Evolutionary conservation across 2,888 invertebrate genomes (phyloP).

Genomic region (Andrena minutula): DNA sequence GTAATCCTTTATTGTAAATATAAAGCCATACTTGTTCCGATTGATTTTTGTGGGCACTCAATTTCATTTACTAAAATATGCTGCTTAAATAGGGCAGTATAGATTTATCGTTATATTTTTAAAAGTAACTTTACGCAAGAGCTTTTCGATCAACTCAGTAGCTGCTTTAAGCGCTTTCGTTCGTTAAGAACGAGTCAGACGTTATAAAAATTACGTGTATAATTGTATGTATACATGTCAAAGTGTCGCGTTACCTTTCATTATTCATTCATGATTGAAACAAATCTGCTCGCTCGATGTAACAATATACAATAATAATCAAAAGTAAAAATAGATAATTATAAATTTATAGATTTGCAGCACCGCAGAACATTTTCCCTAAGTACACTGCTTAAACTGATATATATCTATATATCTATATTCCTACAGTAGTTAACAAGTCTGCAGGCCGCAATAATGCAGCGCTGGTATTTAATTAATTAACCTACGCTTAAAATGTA

Average conservation of each 20-base stretch:
- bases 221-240: slow-evolving; percentile 13
- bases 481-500: slow-evolving; percentile 79
- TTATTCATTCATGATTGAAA: slow-evolving; percentile 21
- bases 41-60: neutral
- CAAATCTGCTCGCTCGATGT: slow-evolving; percentile 5
- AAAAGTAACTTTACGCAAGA: neutral
- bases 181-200: neutral
- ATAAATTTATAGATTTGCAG: slow-evolving; percentile 49
- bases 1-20: slow-evolving; percentile 24
- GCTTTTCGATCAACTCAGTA: neutral
- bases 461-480: slow-evolving; percentile 76
- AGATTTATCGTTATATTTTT: neutral
- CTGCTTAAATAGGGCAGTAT: slow-evolving; percentile 1
- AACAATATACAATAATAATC: slow-evolving; percentile 32
- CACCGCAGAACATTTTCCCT: slow-evolving; percentile 60
- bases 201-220: slow-evolving; percentile 10
- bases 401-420: slow-evolving; percentile 70
- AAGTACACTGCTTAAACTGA: slow-evolving; percentile 81
- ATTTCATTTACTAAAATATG: slow-evolving; percentile 5
- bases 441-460: slow-evolving; percentile 75
- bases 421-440: slow-evolving; percentile 84
- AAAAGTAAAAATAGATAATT: slow-evolving; percentile 21
- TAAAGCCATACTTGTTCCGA: slow-evolving; percentile 14
- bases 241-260: slow-evolving; percentile 17
- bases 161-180: neutral